Conservation (phyloP, 2,888 invertebrate genomes). For the Xanthostigma xanthostigma region DNA sequence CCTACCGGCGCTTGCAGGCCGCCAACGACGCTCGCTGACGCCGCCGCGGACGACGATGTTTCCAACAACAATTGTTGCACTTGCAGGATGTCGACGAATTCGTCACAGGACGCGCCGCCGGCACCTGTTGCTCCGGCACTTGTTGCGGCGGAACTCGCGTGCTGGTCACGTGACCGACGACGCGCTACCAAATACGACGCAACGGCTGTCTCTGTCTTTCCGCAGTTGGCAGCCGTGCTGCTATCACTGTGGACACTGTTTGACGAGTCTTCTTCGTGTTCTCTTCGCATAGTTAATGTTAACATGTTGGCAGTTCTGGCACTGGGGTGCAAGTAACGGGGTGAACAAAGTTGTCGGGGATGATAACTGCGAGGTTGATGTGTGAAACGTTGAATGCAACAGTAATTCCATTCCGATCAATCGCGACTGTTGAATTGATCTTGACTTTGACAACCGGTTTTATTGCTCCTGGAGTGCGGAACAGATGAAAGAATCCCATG, state of each 20-base stretch:
- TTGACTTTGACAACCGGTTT: too few relatives aligned
- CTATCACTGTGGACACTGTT: background rate
- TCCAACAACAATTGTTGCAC: conserved; percentile 61
- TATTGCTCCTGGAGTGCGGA: too few relatives aligned
- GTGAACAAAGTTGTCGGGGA: too few relatives aligned
- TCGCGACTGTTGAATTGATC: too few relatives aligned
- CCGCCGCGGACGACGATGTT: conserved; percentile 11
- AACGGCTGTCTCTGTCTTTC: conserved; percentile 17
- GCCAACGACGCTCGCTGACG: conserved; percentile 19
- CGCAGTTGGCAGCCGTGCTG: background rate
- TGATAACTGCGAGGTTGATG: too few relatives aligned
- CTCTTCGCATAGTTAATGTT: conserved; percentile 58
- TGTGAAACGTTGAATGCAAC: too few relatives aligned
- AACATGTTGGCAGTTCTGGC: conserved; percentile 19
- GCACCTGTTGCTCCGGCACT: conserved; percentile 20
- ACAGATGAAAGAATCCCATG: too few relatives aligned
- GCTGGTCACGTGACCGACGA: conserved; percentile 16
- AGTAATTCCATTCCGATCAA: too few relatives aligned
- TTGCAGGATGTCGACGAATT: conserved; percentile 73
- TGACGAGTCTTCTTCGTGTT: conserved; percentile 41
- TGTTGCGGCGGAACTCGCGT: conserved; percentile 18
- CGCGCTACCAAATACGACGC: conserved; percentile 19
- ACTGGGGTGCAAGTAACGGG: too few relatives aligned
- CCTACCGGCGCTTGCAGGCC: conserved; percentile 20
- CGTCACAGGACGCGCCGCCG: conserved; percentile 32